Evolutionary conservation across 1,140 invertebrate genomes (phyloP).

Genomic region (Drosophila ficusphila): DNA sequence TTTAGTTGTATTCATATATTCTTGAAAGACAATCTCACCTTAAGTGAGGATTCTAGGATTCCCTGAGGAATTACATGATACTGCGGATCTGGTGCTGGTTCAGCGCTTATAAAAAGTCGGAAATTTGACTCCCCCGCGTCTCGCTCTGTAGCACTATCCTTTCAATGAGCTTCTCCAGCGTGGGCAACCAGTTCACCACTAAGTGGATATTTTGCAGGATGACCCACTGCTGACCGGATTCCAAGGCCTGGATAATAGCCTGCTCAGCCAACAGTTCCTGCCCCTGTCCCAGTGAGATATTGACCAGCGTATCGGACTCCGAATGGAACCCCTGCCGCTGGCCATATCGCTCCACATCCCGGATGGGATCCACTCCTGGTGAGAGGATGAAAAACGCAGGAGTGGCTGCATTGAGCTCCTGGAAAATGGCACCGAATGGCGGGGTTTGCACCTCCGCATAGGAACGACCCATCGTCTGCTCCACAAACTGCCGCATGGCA

Average conservation of each 20-base stretch:
- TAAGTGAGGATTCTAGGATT: conserved; percentile 96
- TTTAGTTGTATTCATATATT: too few relatives aligned
- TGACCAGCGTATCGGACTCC: conserved; percentile 94
- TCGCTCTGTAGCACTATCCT: conserved; percentile 85
- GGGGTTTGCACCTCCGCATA: conserved; percentile 91
- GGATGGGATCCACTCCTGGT: conserved; percentile 96
- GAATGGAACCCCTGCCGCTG: conserved; percentile 91
- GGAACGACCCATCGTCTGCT: conserved; percentile 94
- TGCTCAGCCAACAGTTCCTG: conserved; percentile 96
- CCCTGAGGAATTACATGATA: conserved; percentile 89
- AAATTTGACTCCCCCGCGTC: conserved; percentile 87
- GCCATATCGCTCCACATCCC: conserved; percentile 93
- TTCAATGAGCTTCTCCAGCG: conserved; percentile 94
- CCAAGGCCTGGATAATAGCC: conserved; percentile 91
- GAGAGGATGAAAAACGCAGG: conserved; percentile 98
- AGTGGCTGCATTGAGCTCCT: conserved; percentile 93
- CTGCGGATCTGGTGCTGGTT: conserved; percentile 86
- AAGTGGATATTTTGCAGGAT: conserved; percentile 96
- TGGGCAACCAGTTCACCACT: conserved; percentile 94
- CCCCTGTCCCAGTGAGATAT: conserved; percentile 96
- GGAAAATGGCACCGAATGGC: conserved; percentile 93
- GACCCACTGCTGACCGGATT: conserved; percentile 96
- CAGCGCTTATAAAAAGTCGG: conserved; percentile 87
- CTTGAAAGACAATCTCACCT: conserved; percentile 82
- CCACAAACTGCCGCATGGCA: conserved; percentile 87